These are phyloP conservation scores for Aphaenogaster ashmeadi DNA, from an alignment of 1,140 invertebrate species.

Conservation along the genomic window DNA sequence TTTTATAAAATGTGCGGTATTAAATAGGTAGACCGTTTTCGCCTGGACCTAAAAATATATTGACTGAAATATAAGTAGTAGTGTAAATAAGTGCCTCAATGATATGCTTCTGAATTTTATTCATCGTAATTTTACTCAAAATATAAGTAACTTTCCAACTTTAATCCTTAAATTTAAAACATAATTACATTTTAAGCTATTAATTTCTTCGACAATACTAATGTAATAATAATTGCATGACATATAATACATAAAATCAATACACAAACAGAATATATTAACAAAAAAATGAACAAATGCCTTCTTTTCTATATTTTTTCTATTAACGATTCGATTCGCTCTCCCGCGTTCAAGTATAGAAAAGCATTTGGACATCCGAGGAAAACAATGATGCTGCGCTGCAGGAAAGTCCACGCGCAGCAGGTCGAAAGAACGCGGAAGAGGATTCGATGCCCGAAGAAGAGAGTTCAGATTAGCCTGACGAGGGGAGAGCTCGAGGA, in stretches of 20 bases:
- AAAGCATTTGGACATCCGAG: neutral
- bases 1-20: neutral
- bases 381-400: neutral
- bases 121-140: neutral
- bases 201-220: too few species aligned
- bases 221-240: too few species aligned
- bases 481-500: slow-evolving; percentile 36
- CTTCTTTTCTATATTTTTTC: neutral
- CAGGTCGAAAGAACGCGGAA: slow-evolving; percentile 72
- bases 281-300: neutral
- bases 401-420: slow-evolving; percentile 39
- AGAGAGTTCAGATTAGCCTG: slow-evolving; percentile 53
- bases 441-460: slow-evolving; percentile 55
- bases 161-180: too few species aligned
- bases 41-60: slow-evolving; percentile 1
- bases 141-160: neutral
- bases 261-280: neutral
- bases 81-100: slow-evolving; percentile 2
- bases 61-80: neutral
- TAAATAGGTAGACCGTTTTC: neutral
- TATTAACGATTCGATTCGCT: neutral
- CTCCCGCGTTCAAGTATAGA: neutral
- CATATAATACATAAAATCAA: neutral
- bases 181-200: too few species aligned
- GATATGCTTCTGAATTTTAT: neutral